Evolutionary conservation across 2,113 vertebrate species (phyloP), one percentile per base, ranked within the genome.

Genomic region (Puffinus mauretanicus): DNA sequence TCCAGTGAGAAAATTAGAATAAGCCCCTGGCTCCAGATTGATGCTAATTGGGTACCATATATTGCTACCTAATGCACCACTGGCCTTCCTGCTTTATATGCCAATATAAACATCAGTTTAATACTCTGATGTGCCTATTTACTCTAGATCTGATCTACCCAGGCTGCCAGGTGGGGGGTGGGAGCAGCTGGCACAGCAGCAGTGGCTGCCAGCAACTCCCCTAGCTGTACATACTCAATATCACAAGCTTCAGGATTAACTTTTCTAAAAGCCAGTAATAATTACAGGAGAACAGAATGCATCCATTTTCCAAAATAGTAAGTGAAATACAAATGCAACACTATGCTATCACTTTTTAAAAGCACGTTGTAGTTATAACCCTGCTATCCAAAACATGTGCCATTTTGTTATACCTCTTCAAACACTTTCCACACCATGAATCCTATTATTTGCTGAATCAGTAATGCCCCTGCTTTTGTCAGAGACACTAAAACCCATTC

Each of bases 391-490:
- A 72, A 51, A 9, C 9, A 54, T 0, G 0, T 11, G 1, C 17
- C 19, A 34, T 51, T 61, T 36, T 42, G 5, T 44, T 55, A 19
- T 24, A 34, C 3, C 4, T 67, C 32, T 46, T 51, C 20, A 62
- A 55, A 38, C 2, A 7, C 3, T 46, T 66, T 29, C 25, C 42
- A 16, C 9, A 36, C 5, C 21, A 46, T 11, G 4, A 73, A 75
- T 7, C 6, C 19, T 3, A 24, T 14, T 60, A 42, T 76, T 16
- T 54, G 12, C 3, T 32, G 34, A 70, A 75, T 58, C 21, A 42
- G 6, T 14, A 27, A 11, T 2, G 0, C 6, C 11, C 7, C 5
- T 6, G 4, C 32, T 78, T 73, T 51, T 42, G 9, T 24, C 24
- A 57, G 40, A 1, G 5, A 44, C 3, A 4, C 2, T 17, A 16